Evolutionary conservation across 2,888 invertebrate species (phyloP).

Genomic region (Stomorhina lunata): DNA sequence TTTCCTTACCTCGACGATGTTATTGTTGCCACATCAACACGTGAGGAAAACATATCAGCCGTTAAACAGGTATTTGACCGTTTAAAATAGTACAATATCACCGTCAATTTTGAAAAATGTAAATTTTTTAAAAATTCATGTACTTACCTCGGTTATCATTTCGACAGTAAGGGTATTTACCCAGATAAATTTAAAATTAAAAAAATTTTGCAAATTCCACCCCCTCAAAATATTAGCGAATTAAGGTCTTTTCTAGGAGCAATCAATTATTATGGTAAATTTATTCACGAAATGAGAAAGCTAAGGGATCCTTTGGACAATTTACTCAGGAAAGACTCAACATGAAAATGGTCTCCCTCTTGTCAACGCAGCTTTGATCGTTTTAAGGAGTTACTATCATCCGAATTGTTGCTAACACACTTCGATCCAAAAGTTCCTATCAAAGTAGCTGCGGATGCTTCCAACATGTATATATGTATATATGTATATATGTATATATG

Average conservation of each 20-base stretch:
- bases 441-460: constrained; percentile 57
- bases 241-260: constrained; percentile 43
- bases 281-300: constrained; percentile 20
- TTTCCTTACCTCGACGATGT: no score
- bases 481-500: no score
- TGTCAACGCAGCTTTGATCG: constrained; percentile 63
- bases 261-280: constrained; percentile 55
- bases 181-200: background rate
- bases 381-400: constrained; percentile 71
- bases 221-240: constrained; percentile 31
- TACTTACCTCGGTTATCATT: background rate
- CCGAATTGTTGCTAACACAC: constrained; percentile 71
- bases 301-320: constrained; percentile 24
- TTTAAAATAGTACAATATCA: no score
- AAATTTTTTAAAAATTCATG: background rate
- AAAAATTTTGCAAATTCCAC: background rate
- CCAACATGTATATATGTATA: no score
- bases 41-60: no score
- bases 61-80: no score
- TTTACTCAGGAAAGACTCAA: background rate
- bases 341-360: constrained; percentile 46
- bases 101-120: no score
- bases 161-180: background rate
- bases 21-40: no score
- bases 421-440: constrained; percentile 65